Evolutionary conservation across 92 coral and sea anemone species (phyloP), one percentile per base, ranked within the genome.

Genomic region (Porites evermanni): DNA sequence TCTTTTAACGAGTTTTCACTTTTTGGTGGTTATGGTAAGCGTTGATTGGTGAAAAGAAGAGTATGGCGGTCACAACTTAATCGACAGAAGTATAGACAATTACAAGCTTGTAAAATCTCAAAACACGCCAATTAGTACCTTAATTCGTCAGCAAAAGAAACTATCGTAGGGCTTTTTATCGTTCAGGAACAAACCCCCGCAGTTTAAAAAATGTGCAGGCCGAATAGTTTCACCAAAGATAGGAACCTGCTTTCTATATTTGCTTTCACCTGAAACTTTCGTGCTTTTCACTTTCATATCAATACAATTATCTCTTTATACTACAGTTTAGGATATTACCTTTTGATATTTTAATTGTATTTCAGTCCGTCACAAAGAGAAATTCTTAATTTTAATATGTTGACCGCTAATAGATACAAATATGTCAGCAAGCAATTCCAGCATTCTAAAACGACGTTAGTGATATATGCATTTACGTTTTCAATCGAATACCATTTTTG

Each of bases 141-240:
- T 74, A 83, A 73, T 73, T 83, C 74, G 59, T 73, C 72, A 52
- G 87, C 74, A 83, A 83, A 29, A 83, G 87, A 83, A 83, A 74
- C 64, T 66, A 83, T 74, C 74, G 51, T 65, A 26, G 21, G n/a
- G 53, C 56, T 63, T 73, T 38, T 83, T 64, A 74, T 65, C 87
- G 20, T 61, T 52, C 65, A 44, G n/a, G 53, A 38, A 64, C 19
- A 61, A n/a, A 44, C 76, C 69, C 87, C 79, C 70, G 74, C 86
- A 73, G 71, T 21, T 54, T 44, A 9, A 63, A 38, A 50, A 53
- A 83, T 71, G 80, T 19, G 51, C 5, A 50, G 47, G 72, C 26
- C 59, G 78, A 50, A 24, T 60, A 20, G 71, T 70, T 21, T 70
- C 21, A 29, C 29, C 51, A 80, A 29, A 24, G 68, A 13, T 11